A percentile compares a stretch with the other conserved stretches of the same genome.
Evolutionary conservation across 2,113 vertebrate genomes (phyloP).

Genomic region (Ellobius talpinus): DNA sequence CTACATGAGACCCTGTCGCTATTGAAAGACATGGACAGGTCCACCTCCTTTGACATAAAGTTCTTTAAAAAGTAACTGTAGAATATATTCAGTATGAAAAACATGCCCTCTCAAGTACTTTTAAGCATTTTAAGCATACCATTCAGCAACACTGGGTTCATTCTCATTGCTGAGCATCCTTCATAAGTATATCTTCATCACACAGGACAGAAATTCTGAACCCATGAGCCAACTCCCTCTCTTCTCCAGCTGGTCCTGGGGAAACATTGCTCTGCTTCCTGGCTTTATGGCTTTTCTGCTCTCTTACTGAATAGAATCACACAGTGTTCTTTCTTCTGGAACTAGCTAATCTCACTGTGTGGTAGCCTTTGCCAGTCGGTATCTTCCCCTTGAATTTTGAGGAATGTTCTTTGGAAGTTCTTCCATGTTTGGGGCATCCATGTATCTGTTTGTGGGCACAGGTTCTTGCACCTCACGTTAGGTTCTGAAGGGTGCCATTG

Average conservation of each 20-base stretch:
- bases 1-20: too few relatives aligned
- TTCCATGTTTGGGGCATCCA: background rate
- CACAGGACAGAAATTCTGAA: background rate
- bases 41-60: background rate
- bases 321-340: background rate
- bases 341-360: background rate
- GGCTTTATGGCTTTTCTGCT: background rate
- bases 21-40: background rate
- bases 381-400: background rate
- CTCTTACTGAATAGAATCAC: background rate
- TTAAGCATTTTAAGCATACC: background rate
- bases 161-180: background rate
- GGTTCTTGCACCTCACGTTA: background rate
- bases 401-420: background rate
- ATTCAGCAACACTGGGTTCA: background rate
- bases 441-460: background rate
- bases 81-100: background rate
- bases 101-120: background rate
- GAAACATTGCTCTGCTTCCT: background rate
- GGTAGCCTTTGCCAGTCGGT: background rate
- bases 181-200: background rate
- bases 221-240: background rate
- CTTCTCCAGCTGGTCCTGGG: too few relatives aligned
- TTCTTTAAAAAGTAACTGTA: background rate
- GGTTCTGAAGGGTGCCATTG: background rate